Evolutionary conservation across 2,888 invertebrate genomes (phyloP), one percentile per base, ranked within the genome.

Genomic region (Xestia ashworthii): DNA sequence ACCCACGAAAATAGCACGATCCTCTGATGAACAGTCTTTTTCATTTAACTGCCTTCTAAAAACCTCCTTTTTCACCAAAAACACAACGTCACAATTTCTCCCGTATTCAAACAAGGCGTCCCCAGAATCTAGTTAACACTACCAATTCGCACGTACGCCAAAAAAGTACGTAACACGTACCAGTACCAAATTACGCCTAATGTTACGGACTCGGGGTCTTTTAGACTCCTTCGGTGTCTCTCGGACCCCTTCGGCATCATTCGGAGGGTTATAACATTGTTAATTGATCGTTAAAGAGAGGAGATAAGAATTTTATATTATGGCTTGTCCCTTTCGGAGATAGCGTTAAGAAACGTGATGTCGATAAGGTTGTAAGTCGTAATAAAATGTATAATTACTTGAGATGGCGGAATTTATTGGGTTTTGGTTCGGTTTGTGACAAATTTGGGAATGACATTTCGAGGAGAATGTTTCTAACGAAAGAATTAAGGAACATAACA

Each of bases 241-340:
- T 78, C 55, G 58, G 84, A 83, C 84, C 84, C 72, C 78, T 74
- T 84, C 79, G 71, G 60, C 84, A 67, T 76, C 89, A 83, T 86
- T 87, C 84, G 87, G 68, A 82, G 81, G 88, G 88, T 87, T 88
- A 87, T 88, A 83, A 84, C 88, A 82, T 89, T 67, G 81, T 86
- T 89, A 88, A 89, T 88, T 89, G 89, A 89, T 86, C 89, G 87
- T 88, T 85, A 82, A 78, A 83, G 76, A 73, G 82, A 70, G 74
- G 60, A 77, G 86, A 86, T 88, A 88, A 84, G 80, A 86, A 80
- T 80, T 87, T 88, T 87, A 87, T 87, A 81, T 78, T 80, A 81
- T 78, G 67, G 74, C 78, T 73, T 78, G 74, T 79, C 75, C 80
- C 80, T 72, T 80, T 72, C 14, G 38, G 25, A 55, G 84, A 80